These are phyloP conservation scores for Drosophila subpulchrella DNA, from an alignment of 1,140 invertebrate genomes.

Conservation along the genomic window DNA sequence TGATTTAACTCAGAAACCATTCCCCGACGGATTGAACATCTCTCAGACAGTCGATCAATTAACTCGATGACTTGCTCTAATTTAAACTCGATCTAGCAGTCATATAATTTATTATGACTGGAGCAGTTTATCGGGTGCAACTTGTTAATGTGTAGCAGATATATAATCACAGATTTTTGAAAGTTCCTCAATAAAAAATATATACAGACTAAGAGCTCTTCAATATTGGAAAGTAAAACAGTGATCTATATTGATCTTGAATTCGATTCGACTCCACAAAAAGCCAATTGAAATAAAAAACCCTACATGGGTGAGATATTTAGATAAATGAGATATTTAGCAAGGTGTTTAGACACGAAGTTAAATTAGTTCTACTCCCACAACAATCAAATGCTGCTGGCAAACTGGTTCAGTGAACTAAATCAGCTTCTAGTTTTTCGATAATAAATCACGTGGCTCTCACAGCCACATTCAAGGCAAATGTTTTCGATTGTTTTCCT, in stretches of 20 bases:
- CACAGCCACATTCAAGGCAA: slow-evolving; percentile 35
- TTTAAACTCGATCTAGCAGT: slow-evolving; percentile 22
- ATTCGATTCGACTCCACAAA: background rate
- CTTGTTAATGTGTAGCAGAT: slow-evolving; percentile 27
- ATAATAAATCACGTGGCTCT: slow-evolving; percentile 48
- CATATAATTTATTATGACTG: slow-evolving; percentile 30
- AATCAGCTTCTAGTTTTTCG: slow-evolving; percentile 49
- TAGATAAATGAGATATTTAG: slow-evolving; percentile 15
- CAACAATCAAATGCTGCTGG: slow-evolving; percentile 31
- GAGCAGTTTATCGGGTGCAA: slow-evolving; percentile 42
- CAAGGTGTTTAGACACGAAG: slow-evolving; percentile 2
- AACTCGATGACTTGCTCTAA: slow-evolving; percentile 33
- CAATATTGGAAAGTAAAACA: background rate
- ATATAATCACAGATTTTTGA: slow-evolving; percentile 21
- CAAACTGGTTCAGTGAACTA: slow-evolving; percentile 48
- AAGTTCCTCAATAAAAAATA: slow-evolving; percentile 30
- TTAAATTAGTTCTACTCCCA: slow-evolving; percentile 24
- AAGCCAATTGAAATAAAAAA: background rate
- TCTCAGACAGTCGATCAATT: slow-evolving; percentile 24
- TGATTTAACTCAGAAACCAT: slow-evolving; percentile 7
- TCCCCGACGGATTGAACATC: background rate
- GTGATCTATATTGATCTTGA: background rate
- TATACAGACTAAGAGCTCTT: slow-evolving; percentile 6
- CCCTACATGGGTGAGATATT: too few relatives aligned
- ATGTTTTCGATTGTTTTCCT: slow-evolving; percentile 47